Evolutionary conservation across 2,797 vertebrate species (phyloP).

Genomic region (Takifugu ocellatus): DNA sequence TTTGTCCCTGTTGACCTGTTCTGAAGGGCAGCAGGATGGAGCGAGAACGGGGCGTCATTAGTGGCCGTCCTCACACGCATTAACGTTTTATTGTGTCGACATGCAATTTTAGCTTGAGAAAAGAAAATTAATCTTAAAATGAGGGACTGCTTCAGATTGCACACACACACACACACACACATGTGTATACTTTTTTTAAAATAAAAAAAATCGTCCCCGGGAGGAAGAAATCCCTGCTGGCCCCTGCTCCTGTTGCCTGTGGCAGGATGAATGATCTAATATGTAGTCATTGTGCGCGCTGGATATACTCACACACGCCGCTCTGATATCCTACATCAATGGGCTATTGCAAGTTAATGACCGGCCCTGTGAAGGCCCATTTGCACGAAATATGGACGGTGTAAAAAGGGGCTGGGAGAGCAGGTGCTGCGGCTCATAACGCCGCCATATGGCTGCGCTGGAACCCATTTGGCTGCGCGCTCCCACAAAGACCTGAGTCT

Average conservation of each 20-base stretch:
- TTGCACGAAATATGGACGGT: slow-evolving; percentile 67
- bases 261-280: slow-evolving; percentile 66
- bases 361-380: slow-evolving; percentile 63
- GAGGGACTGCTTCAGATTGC: slow-evolving; percentile 13
- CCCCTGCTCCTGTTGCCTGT: slow-evolving; percentile 32
- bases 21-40: background rate
- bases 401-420: slow-evolving; percentile 54
- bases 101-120: slow-evolving; percentile 6
- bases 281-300: slow-evolving; percentile 58
- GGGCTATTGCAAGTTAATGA: slow-evolving; percentile 72
- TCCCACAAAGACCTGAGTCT: slow-evolving; percentile 43
- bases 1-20: background rate
- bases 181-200: background rate
- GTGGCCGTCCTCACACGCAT: slow-evolving; percentile 17
- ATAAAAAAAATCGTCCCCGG: slow-evolving; percentile 2
- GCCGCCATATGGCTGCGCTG: slow-evolving; percentile 43
- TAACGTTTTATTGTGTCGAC: slow-evolving; percentile 31
- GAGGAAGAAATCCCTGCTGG: slow-evolving; percentile 44
- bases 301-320: slow-evolving; percentile 61
- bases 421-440: slow-evolving; percentile 64
- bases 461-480: slow-evolving; percentile 54
- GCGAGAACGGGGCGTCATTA: background rate
- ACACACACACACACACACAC: too few relatives aligned
- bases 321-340: slow-evolving; percentile 69
- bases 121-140: slow-evolving; percentile 14